Conservation (phyloP, 1,140 invertebrate species). For the Sitophilus oryzae region DNA sequence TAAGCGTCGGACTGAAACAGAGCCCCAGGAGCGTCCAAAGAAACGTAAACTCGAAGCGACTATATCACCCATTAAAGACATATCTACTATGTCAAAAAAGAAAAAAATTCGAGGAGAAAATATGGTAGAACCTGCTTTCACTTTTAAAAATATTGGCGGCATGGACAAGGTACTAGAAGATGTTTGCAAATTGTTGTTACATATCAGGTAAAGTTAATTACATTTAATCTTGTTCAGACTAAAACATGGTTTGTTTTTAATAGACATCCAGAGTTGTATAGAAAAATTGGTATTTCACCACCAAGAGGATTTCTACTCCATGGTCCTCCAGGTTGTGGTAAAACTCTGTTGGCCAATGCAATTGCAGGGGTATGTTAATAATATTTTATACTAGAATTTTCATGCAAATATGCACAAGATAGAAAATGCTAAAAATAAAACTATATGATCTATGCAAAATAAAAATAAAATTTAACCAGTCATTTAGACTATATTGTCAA, state of each 20-base stretch:
- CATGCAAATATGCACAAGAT: background rate
- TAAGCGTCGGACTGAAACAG: background rate
- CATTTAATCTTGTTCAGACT: constrained; percentile 28
- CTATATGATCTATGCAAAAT: too few species aligned
- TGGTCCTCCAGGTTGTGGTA: constrained; percentile 90
- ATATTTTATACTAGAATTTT: background rate
- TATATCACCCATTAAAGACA: constrained; percentile 47
- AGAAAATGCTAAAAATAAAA: too few species aligned
- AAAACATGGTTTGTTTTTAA: background rate
- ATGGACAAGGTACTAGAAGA: constrained; percentile 66
- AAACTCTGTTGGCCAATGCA: constrained; percentile 85
- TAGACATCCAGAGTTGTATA: constrained; percentile 74
- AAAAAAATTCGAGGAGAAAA: constrained; percentile 11
- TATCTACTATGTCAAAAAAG: constrained; percentile 17
- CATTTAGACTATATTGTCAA: too few species aligned
- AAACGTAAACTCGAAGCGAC: constrained; percentile 32
- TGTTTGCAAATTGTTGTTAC: constrained; percentile 71
- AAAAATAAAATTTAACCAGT: too few species aligned
- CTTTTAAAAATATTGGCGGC: constrained; percentile 62
- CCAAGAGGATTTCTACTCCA: constrained; percentile 81
- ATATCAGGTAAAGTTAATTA: constrained; percentile 51
- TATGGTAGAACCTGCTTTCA: constrained; percentile 21
- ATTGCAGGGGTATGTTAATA: constrained; percentile 67
- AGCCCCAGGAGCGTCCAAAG: constrained; percentile 9
- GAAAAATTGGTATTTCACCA: constrained; percentile 66